Evolutionary conservation across 1,140 invertebrate genomes (phyloP).

Genomic region (Ips typographus): DNA sequence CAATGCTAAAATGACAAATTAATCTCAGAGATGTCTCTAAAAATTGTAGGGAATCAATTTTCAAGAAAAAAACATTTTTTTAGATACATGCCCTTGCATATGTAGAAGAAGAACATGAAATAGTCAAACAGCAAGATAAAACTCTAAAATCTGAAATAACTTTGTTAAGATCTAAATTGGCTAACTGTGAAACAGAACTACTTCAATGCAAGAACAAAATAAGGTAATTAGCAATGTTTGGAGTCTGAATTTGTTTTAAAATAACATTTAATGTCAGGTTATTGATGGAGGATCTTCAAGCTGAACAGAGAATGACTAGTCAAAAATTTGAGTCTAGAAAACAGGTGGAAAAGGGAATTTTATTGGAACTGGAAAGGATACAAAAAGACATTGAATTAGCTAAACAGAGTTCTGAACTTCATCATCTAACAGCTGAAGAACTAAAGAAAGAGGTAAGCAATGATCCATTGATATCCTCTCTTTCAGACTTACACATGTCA

Average conservation of each 20-base stretch:
- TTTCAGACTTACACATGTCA: background rate
- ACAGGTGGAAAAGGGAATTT: constrained; percentile 72
- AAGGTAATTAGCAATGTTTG: constrained; percentile 54
- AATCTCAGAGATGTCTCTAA: no score
- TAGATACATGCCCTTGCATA: constrained; percentile 74
- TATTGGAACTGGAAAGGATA: constrained; percentile 77
- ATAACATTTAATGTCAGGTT: constrained; percentile 51
- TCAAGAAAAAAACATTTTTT: constrained; percentile 22
- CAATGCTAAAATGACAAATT: no score
- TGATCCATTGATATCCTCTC: background rate
- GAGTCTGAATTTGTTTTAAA: constrained; percentile 40
- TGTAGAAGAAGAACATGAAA: constrained; percentile 84
- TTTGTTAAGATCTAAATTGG: constrained; percentile 76
- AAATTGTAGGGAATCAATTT: no score
- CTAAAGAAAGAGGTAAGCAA: constrained; percentile 70
- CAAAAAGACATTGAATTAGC: constrained; percentile 82
- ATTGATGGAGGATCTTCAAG: constrained; percentile 63
- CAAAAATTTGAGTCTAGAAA: constrained; percentile 54
- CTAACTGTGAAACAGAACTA: constrained; percentile 85
- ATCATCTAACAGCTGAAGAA: constrained; percentile 77
- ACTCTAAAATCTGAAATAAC: constrained; percentile 83
- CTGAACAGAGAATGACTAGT: constrained; percentile 58
- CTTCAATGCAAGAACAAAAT: constrained; percentile 88
- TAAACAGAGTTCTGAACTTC: constrained; percentile 75
- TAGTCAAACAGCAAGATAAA: constrained; percentile 85